phyloP scores from a whole-genome alignment of 2,888 invertebrate genomes.

The Sminthurinus aureus region DNA sequence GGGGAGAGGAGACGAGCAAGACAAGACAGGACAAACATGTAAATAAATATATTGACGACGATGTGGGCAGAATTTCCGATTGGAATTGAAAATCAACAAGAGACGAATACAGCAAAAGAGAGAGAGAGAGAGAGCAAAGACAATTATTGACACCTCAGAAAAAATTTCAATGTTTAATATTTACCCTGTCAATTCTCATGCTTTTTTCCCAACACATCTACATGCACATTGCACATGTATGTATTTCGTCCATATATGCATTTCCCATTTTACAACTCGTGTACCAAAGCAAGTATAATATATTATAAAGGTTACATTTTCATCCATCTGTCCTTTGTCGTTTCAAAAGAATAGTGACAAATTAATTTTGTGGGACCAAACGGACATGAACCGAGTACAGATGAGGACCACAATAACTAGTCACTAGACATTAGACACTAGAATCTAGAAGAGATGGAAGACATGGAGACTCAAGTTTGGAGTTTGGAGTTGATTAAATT shows the following conservation, averaged over 20 bases:
- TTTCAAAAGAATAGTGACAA: slow-evolving; percentile 11
- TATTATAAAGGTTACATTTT: too few species aligned
- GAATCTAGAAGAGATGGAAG: background rate
- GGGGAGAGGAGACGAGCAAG: background rate
- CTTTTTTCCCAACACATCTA: background rate
- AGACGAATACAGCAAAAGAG: background rate
- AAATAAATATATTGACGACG: background rate
- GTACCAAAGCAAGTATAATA: too few species aligned
- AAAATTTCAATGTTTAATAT: slow-evolving; percentile 24
- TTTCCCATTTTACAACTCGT: too few species aligned
- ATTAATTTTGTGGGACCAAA: slow-evolving; percentile 25
- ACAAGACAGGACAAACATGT: background rate
- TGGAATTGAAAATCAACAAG: background rate
- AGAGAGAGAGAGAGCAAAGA: background rate
- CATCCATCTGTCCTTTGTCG: too few species aligned
- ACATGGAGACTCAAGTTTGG: too few species aligned
- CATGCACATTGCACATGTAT: background rate
- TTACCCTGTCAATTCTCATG: slow-evolving; percentile 24
- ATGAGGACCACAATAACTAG: background rate
- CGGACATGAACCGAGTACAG: slow-evolving; percentile 22
- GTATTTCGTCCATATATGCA: too few species aligned
- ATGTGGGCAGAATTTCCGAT: slow-evolving; percentile 4
- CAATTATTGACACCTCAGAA: slow-evolving; percentile 32
- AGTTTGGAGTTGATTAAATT: slow-evolving; percentile 34
- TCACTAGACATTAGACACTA: too few species aligned